Percentiles rank a stretch among this genome's conserved stretches.
Evolutionary conservation across 2,113 vertebrate species (phyloP).

Genomic region (Hippotragus niger): DNA sequence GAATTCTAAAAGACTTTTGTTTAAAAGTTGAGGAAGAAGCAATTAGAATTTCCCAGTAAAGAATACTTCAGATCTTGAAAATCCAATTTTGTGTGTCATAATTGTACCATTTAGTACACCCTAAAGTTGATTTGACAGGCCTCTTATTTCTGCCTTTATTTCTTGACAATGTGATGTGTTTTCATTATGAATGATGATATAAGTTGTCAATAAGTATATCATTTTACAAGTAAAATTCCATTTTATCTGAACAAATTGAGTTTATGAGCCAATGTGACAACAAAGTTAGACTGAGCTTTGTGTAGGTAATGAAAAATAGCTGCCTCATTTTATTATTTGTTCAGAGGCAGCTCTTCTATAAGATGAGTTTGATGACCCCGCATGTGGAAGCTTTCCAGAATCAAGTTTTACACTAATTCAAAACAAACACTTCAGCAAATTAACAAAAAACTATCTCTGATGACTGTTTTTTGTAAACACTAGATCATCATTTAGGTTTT

Average conservation of each 20-base stretch:
- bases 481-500: background rate
- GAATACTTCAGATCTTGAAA: slow-evolving; percentile 16
- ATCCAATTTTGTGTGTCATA: background rate
- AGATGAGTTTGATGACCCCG: background rate
- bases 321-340: background rate
- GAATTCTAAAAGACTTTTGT: slow-evolving; percentile 21
- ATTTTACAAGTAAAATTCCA: slow-evolving; percentile 28
- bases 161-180: background rate
- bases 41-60: slow-evolving; percentile 22
- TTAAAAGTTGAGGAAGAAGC: slow-evolving; percentile 7
- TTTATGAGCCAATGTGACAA: background rate
- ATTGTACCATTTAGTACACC: background rate
- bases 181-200: background rate
- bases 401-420: background rate
- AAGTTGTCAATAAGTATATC: background rate
- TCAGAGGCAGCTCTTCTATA: background rate
- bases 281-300: background rate
- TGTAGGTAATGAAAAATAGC: background rate
- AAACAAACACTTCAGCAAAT: background rate
- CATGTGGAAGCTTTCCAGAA: background rate
- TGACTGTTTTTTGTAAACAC: background rate
- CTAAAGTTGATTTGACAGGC: background rate
- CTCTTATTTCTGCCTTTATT: background rate
- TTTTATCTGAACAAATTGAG: background rate
- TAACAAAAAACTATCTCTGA: background rate